Evolutionary conservation across 37 sponge, comb jelly and placozoan genomes (phyloP).

Genomic region (Dysidea cf. avara): DNA sequence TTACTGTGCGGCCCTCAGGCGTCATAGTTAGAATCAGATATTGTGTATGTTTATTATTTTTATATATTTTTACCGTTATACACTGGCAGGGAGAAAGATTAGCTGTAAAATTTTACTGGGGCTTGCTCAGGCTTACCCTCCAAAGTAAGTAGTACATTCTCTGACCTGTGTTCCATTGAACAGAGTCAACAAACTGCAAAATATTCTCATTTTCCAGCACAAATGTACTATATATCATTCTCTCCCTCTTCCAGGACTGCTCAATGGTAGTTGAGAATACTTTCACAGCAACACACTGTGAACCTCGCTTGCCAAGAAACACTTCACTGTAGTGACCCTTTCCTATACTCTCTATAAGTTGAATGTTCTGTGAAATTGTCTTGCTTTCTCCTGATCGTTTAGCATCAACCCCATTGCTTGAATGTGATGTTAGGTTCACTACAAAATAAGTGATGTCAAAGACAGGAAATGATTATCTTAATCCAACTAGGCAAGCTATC

Average conservation of each 20-base stretch:
- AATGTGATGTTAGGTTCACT: too few species aligned
- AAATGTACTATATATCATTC: slow-evolving; percentile 82
- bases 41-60: too few species aligned
- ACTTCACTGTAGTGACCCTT: slow-evolving; percentile 92
- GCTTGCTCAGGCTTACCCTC: too few species aligned
- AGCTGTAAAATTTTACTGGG: too few species aligned
- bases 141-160: too few species aligned
- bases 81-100: too few species aligned
- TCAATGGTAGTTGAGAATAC: slow-evolving; percentile 81
- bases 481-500: too few species aligned
- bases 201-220: slow-evolving; percentile 89
- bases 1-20: too few species aligned
- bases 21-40: too few species aligned
- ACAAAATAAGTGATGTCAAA: too few species aligned
- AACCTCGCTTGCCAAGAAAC: slow-evolving; percentile 68
- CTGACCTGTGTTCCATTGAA: slow-evolving; percentile 37
- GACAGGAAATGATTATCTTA: too few species aligned
- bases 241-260: slow-evolving; percentile 83
- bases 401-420: slow-evolving; percentile 73
- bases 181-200: slow-evolving; percentile 81
- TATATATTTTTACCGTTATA: too few species aligned
- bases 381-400: slow-evolving; percentile 59
- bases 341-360: slow-evolving; percentile 73
- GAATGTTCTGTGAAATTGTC: slow-evolving; percentile 79
- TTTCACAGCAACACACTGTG: slow-evolving; percentile 90